A percentile compares a stretch with the other conserved stretches of the same genome.
Conservation (phyloP, 2,113 vertebrate species). For the Naja naja region DNA sequence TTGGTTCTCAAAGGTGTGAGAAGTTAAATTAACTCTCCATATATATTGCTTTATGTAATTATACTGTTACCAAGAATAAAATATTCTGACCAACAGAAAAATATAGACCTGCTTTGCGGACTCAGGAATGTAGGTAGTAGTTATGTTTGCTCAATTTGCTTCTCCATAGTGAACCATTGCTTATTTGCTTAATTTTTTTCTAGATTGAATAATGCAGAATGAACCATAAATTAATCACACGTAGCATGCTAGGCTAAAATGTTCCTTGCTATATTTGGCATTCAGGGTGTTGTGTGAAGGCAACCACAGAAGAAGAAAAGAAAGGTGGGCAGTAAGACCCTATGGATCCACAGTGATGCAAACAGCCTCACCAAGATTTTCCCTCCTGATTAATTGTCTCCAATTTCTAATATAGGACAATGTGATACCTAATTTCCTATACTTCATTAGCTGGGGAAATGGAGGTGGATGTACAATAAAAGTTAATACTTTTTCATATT, state of each 20-base stretch:
- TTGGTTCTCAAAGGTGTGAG: neutral
- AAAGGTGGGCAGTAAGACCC: neutral
- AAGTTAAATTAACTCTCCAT: neutral
- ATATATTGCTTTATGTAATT: neutral
- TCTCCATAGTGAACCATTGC: neutral
- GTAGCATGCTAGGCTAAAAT: neutral
- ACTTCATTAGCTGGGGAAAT: neutral
- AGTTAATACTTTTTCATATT: neutral
- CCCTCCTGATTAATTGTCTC: neutral
- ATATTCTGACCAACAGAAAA: neutral
- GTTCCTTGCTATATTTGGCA: neutral
- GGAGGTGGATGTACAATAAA: neutral
- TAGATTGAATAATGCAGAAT: neutral
- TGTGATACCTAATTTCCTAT: neutral
- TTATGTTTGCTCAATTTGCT: neutral
- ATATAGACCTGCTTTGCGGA: neutral
- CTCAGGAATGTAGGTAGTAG: neutral
- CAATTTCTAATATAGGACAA: neutral
- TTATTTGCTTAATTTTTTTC: neutral
- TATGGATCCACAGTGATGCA: neutral
- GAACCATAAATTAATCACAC: neutral
- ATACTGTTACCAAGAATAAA: neutral
- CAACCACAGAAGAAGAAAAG: neutral
- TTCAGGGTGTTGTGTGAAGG: neutral
- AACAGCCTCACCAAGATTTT: neutral